phyloP scores from a whole-genome alignment of 1,140 invertebrate species.

The Yoshiicerus persimilis region DNA sequence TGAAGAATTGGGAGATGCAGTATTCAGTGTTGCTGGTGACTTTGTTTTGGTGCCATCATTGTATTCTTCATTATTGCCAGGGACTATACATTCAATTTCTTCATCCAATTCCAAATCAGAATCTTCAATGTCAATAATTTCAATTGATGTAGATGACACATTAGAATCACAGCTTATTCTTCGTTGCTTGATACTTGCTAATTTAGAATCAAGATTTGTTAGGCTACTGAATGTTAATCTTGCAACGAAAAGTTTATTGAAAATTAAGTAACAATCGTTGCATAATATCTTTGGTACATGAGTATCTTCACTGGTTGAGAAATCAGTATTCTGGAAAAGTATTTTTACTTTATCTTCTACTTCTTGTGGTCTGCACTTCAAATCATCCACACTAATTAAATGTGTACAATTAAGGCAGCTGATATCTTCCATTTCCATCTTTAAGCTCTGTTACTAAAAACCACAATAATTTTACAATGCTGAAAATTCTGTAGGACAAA shows the following conservation, averaged over 20 bases:
- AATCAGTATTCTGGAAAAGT: neutral
- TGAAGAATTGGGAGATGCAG: neutral
- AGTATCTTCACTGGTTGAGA: too few relatives aligned
- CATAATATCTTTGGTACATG: neutral
- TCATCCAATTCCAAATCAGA: neutral
- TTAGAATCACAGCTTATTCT: neutral
- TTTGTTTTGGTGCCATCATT: neutral
- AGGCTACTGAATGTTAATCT: neutral
- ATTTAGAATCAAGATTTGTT: neutral
- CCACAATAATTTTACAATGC: too few relatives aligned
- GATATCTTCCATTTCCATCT: neutral
- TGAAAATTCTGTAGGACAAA: too few relatives aligned
- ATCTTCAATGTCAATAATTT: neutral
- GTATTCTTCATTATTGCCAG: neutral
- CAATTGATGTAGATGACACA: neutral
- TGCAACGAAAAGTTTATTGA: neutral
- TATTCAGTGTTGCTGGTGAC: too few relatives aligned
- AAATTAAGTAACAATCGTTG: neutral
- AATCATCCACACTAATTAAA: neutral
- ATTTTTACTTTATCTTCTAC: neutral
- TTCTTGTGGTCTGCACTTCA: neutral
- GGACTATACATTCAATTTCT: neutral
- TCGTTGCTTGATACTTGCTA: neutral
- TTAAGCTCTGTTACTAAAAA: too few relatives aligned
- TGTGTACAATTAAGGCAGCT: neutral